These are phyloP conservation scores for Tangara arthus DNA, from an alignment of 2,797 vertebrate species.

Conservation along the genomic window DNA sequence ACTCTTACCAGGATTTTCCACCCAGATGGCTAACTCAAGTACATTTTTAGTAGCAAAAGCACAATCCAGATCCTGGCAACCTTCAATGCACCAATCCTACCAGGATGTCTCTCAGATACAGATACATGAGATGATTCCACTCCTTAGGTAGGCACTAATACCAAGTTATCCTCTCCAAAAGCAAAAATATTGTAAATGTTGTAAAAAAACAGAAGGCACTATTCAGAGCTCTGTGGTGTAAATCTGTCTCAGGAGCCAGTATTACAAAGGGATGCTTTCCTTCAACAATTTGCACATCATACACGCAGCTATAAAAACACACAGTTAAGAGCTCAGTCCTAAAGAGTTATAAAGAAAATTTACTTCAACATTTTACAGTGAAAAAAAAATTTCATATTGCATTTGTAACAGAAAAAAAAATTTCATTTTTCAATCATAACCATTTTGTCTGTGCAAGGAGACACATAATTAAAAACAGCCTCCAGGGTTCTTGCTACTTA, in stretches of 20 bases:
- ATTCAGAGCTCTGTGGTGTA: not conserved
- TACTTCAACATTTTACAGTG: not conserved
- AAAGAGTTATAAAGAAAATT: not conserved
- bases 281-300: not conserved
- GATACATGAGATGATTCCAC: fast-evolving
- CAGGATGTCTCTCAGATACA: not conserved
- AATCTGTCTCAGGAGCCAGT: not conserved
- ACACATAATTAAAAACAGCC: not conserved
- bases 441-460: not conserved
- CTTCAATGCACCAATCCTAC: not conserved
- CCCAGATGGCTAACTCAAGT: not conserved
- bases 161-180: not conserved
- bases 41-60: not conserved
- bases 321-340: not conserved
- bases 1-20: not conserved
- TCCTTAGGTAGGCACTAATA: not conserved
- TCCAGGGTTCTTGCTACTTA: not conserved
- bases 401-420: not conserved
- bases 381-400: not conserved
- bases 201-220: not conserved
- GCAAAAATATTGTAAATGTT: not conserved
- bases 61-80: not conserved
- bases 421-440: not conserved
- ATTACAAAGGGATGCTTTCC: not conserved
- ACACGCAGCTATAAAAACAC: not conserved